Evolutionary conservation across 1,140 invertebrate species (phyloP), one percentile per base, ranked within the genome.

Genomic region (Ooceraea biroi): DNA sequence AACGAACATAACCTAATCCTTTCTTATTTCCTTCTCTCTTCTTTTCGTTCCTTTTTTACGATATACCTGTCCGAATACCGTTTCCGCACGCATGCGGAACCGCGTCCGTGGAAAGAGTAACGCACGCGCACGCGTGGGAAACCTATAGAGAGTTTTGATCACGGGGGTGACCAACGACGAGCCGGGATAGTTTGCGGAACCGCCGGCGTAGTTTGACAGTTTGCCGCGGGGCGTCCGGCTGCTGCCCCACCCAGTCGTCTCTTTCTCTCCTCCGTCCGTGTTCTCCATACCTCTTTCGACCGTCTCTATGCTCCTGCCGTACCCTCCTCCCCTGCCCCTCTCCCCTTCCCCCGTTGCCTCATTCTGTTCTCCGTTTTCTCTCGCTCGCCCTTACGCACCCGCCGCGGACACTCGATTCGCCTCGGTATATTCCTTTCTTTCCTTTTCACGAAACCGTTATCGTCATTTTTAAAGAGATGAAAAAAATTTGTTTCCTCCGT

Each of bases 121-220:
- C 12, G 27, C n/a, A 17, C 41, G 50, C n/a, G 22, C 57, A 30
- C 78, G 61, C 60, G 65, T 71, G 85, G 87, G 88, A 89, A 87
- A 87, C 36, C 82, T 5, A 84, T 84, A 80, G 88, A 41, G 71
- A 73, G 72, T 65, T 88, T 85, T 90, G 41, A 86, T 84, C 82
- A 91, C 88, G 88, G 87, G 88, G 91, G 89, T 90, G 86, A 85
- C 80, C 87, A 88, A 91, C 88, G 83, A 84, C 88, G 66, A 22
- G 22, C 87, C 82, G 85, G 88, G 86, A 87, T 88, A 60, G 74
- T 74, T 91, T 90, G 85, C 87, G 88, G 88, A 91, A 88, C 92
- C 92, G 86, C 91, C 92, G 89, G 90, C 89, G 91, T 93, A 93
- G 93, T 94, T 93, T 94, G 93, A 93, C 92, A 93, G 92, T 91